A percentile compares a stretch with the other conserved stretches of the same genome.
phyloP scores from a whole-genome alignment of 2,888 invertebrate genomes.

The Conchocele bisecta region DNA sequence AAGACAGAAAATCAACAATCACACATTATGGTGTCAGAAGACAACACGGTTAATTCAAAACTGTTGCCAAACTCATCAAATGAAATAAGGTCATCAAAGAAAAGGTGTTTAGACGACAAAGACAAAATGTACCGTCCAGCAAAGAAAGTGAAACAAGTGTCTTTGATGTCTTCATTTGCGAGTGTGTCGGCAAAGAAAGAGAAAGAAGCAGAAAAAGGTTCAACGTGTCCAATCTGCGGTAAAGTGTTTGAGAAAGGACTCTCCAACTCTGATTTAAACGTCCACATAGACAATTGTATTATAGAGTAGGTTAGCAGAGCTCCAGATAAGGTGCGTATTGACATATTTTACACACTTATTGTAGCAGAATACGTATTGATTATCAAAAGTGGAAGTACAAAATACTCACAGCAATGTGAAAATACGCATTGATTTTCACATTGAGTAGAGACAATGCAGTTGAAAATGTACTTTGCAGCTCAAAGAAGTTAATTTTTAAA shows the following conservation, averaged over 20 bases:
- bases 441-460: too few species aligned
- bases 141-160: conserved; percentile 67
- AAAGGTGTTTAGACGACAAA: conserved; percentile 35
- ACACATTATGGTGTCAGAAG: too few species aligned
- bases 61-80: not conserved
- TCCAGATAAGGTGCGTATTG: too few species aligned
- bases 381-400: too few species aligned
- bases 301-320: conserved; percentile 63
- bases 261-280: conserved; percentile 75
- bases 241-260: conserved; percentile 65
- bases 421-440: too few species aligned
- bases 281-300: conserved; percentile 79
- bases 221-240: conserved; percentile 74
- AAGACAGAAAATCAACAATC: too few species aligned
- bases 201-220: conserved; percentile 28
- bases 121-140: conserved; percentile 28
- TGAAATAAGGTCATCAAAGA: conserved; percentile 19
- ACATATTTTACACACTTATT: too few species aligned
- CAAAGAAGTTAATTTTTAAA: too few species aligned
- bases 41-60: too few species aligned
- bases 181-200: conserved; percentile 58
- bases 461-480: too few species aligned
- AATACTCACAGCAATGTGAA: too few species aligned
- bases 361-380: too few species aligned
- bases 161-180: conserved; percentile 68